Evolutionary conservation across 2,888 invertebrate species (phyloP).

Genomic region (Oligia fasciuncula): DNA sequence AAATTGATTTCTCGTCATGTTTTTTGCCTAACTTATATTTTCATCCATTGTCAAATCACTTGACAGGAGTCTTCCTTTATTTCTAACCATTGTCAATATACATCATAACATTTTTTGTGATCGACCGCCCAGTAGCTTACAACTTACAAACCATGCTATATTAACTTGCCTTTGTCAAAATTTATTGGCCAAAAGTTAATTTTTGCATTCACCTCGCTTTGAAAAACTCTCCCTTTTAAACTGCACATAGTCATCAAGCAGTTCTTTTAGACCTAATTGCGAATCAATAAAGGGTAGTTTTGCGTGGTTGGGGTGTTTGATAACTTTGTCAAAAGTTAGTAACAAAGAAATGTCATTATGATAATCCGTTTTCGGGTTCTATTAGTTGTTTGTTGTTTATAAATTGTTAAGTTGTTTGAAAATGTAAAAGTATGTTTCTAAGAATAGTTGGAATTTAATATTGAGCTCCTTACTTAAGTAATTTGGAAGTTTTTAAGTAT

Average conservation of each 20-base stretch:
- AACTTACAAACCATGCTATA: slow-evolving; percentile 71
- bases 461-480: slow-evolving; percentile 49
- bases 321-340: slow-evolving; percentile 44
- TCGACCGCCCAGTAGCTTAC: slow-evolving; percentile 85
- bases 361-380: slow-evolving; percentile 81
- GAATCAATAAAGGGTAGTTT: slow-evolving; percentile 20
- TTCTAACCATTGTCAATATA: slow-evolving; percentile 59
- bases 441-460: slow-evolving; percentile 53
- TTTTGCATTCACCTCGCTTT: slow-evolving; percentile 66
- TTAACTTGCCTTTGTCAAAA: slow-evolving; percentile 79
- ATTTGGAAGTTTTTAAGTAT: slow-evolving; percentile 41
- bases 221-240: slow-evolving; percentile 42
- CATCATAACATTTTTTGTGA: slow-evolving; percentile 71
- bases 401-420: slow-evolving; percentile 60
- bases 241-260: not conserved
- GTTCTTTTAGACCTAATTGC: not conserved
- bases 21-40: slow-evolving; percentile 49
- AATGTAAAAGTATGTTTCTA: slow-evolving; percentile 54
- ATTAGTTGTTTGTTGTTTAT: slow-evolving; percentile 75
- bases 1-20: slow-evolving; percentile 11
- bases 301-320: not conserved
- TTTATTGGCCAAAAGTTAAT: slow-evolving; percentile 84
- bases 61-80: slow-evolving; percentile 51
- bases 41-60: slow-evolving; percentile 41
- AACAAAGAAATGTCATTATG: slow-evolving; percentile 84